Evolutionary conservation across 2,113 vertebrate species (phyloP), one percentile per base, ranked within the genome.

Genomic region (Pseudolaguvia tuberculata): DNA sequence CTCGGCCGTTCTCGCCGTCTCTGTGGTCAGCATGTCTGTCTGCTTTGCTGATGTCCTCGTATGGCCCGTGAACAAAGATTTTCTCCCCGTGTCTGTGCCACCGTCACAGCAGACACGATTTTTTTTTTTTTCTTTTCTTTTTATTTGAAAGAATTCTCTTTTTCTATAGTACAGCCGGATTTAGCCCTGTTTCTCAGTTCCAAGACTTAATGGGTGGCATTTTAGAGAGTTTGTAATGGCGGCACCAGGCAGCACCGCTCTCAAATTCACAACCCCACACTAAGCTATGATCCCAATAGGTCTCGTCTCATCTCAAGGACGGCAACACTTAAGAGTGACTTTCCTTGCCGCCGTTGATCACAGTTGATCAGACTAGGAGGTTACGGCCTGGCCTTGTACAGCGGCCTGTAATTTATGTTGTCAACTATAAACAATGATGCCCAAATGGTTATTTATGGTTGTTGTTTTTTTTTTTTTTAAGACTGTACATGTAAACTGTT

Each of bases 11-110:
- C 66, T 68, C 13, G 15, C 53, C 21, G 31, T 67, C 62, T 35
- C 14, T 70, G 63, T 21, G 59, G 65, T 79, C 70, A 59, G 71
- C 75, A 55, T 56, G 75, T 77, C 66, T 70, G 75, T 61, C 47
- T 70, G 75, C 62, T 45, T 61, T 45, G 39, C 66, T 76, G 53
- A 10, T 57, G 66, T 59, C 15, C 56, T 76, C 23, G 31, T 21
- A 23, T 62, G 74, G 55, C 65, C 66, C 10, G 42, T 42, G 75
- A 62, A 70, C 51, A 52, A 25, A 66, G 35, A 65, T 62, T 51
- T 53, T 27, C 39, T 72, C 35, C 29, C 31, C 17, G 29, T 23
- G 68, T 70, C 35, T 72, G 53, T 27, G 17, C 70, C 53, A 35
- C 70, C 8, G 10, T 47, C 18, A 72, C n/a, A 45, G 52, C 35